Evolutionary conservation across 2,113 vertebrate genomes (phyloP).

Genomic region (Poeciliopsis turrubarensis): DNA sequence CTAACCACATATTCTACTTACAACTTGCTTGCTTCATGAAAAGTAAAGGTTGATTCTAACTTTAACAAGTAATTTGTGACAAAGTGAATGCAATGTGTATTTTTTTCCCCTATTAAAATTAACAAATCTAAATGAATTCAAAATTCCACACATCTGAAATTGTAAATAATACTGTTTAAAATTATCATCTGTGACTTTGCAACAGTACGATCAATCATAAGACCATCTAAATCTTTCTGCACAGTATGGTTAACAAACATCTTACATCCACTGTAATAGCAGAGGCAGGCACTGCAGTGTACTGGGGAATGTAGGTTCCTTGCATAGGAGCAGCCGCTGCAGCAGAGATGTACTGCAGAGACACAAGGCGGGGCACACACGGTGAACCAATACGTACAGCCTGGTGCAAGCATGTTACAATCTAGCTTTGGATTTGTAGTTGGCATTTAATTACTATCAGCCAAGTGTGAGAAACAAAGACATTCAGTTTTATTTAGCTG

Average conservation of each 20-base stretch:
- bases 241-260: constrained; percentile 10
- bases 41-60: too few relatives aligned
- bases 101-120: neutral
- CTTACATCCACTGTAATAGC: constrained; percentile 99
- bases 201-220: neutral
- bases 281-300: constrained; percentile 99
- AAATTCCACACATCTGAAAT: neutral
- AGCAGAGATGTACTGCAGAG: constrained; percentile 95
- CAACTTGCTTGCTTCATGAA: too few relatives aligned
- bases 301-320: constrained; percentile 99
- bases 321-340: constrained; percentile 98
- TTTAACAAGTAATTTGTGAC: neutral
- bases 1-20: neutral
- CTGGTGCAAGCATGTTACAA: neutral
- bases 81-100: neutral
- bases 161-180: neutral
- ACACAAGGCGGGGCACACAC: constrained; percentile 18
- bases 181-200: neutral
- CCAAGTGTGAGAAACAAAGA: neutral
- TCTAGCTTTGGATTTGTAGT: neutral
- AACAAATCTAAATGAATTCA: neutral
- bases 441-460: neutral
- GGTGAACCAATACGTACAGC: neutral
- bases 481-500: neutral
- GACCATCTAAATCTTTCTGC: neutral